These are phyloP conservation scores for Melanotaenia boesemani DNA, from an alignment of 2,797 vertebrate species.

Conservation along the genomic window DNA sequence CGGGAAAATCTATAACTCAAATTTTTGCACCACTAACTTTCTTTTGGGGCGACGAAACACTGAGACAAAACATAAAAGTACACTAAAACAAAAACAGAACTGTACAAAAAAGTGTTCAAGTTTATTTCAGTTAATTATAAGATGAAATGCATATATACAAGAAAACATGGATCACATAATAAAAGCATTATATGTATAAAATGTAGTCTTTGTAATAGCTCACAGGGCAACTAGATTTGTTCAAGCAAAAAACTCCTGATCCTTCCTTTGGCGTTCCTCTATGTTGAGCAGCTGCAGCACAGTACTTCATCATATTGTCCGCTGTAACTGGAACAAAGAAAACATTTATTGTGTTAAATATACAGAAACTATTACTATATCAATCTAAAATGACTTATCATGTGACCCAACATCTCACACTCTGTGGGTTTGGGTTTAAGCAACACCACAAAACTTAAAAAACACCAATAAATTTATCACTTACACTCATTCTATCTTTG, in stretches of 20 bases:
- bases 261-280: constrained; percentile 30
- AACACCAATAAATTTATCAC: not conserved
- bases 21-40: rapidly evolving
- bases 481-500: not conserved
- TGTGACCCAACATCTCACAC: not conserved
- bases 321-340: constrained; percentile 79
- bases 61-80: not conserved
- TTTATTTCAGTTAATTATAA: constrained; percentile 77
- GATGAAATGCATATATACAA: constrained; percentile 66
- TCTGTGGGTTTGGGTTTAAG: not conserved
- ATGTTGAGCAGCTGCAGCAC: constrained; percentile 82
- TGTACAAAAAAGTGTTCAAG: constrained; percentile 58
- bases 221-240: constrained; percentile 28
- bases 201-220: constrained; percentile 57
- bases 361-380: not conserved
- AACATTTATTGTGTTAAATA: not conserved
- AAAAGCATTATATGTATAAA: constrained; percentile 60
- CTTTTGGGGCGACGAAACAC: not conserved
- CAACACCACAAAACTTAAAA: not conserved
- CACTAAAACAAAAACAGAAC: not conserved
- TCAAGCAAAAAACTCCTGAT: constrained; percentile 26
- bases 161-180: constrained; percentile 41
- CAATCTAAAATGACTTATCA: not conserved
- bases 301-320: constrained; percentile 82
- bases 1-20: not conserved